Evolutionary conservation across 1,140 invertebrate genomes (phyloP), one percentile per base, ranked within the genome.

Genomic region (Listronotus oregonensis): DNA sequence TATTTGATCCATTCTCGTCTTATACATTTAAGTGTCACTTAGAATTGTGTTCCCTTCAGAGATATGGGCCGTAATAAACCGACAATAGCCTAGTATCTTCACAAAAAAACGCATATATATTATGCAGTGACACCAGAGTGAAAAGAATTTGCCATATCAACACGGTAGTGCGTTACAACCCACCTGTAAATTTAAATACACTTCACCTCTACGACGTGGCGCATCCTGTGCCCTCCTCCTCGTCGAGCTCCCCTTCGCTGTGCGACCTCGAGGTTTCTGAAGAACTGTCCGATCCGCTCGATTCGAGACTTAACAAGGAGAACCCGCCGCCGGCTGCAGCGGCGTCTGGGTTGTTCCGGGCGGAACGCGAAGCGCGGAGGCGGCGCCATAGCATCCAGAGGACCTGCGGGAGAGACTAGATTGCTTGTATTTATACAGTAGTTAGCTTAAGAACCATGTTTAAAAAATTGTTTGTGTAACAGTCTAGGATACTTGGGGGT

Each of bases 301-400:
- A 66, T 50, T 57, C 55, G 2, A 55, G 14, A 50, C 60, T 70
- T 27, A 64, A 43, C 1, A 63, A 52, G 14, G 15, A 15, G 10
- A 58, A 58, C 0, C 34, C 54, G 17, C 9, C n/a, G 6, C 46
- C 55, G 1, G 31, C 47, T 21, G n/a, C 31, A 5, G 17, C 11
- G 18, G 32, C 9, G 17, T 54, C n/a, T 6, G n/a, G 32, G 32
- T 15, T 34, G 31, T 31, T 32, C 32, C 40, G 0, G 14, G 42
- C 27, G n/a, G 37, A 17, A n/a, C 52, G 14, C 1, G 61, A 47
- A 9, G 56, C 64, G 31, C 69, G 60, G 8, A 78, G 65, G 55
- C 75, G 75, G 47, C 73, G 67, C 76, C 75, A 78, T 10, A 78
- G 52, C 71, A 77, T 73, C 74, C 75, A 77, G 15, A 77, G 55